Conservation (phyloP, 1,140 invertebrate genomes). For the Drosophila hydei region DNA sequence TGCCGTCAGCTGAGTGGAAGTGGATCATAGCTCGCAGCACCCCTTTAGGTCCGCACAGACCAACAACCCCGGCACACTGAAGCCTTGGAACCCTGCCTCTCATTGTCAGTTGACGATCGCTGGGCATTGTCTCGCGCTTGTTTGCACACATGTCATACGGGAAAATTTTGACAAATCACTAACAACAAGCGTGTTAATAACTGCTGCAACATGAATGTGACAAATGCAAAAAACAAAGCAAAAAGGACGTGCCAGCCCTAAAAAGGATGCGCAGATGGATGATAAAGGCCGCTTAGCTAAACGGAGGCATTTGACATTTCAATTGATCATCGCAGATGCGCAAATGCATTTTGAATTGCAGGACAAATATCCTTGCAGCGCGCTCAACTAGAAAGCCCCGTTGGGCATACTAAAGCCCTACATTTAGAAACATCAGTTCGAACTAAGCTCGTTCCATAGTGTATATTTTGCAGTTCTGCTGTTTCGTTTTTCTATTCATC, state of each 20-base stretch:
- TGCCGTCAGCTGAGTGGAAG: conserved; percentile 35
- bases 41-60: conserved; percentile 40
- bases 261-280: conserved; percentile 10
- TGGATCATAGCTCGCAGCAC: conserved; percentile 25
- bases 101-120: conserved; percentile 32
- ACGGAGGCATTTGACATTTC: conserved; percentile 49
- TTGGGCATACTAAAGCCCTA: neutral
- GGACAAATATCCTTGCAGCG: neutral
- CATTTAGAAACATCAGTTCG: neutral
- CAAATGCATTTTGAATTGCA: conserved; percentile 35
- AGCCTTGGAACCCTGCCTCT: neutral
- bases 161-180: conserved; percentile 73
- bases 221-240: conserved; percentile 30
- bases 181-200: conserved; percentile 76
- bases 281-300: conserved; percentile 14
- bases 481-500: conserved; percentile 23
- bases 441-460: neutral
- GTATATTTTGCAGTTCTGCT: neutral
- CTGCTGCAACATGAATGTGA: conserved; percentile 34
- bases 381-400: neutral
- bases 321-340: conserved; percentile 66
- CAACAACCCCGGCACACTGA: conserved; percentile 4
- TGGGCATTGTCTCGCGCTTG: conserved; percentile 52
- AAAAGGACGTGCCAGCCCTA: conserved; percentile 5
- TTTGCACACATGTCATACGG: conserved; percentile 78